Percentiles rank a stretch among this genome's conserved stretches.
These are phyloP conservation scores for Eristalis tenax DNA, from an alignment of 2,888 invertebrate genomes.

Conservation along the genomic window DNA sequence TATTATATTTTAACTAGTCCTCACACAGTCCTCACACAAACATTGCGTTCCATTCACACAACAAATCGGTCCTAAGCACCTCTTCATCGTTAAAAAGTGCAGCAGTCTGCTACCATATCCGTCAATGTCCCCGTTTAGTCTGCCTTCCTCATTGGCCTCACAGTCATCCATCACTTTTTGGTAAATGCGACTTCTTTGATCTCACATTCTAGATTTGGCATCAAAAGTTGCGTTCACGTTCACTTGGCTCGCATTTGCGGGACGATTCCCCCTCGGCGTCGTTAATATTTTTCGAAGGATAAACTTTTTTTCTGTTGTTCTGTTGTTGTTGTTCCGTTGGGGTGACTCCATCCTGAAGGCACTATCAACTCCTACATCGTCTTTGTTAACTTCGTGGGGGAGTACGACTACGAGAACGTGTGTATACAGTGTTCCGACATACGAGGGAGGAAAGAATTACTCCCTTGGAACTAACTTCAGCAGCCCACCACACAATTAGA, in stretches of 20 bases:
- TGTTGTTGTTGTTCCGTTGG: background rate
- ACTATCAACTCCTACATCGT: background rate
- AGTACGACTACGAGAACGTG: background rate
- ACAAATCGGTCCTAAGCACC: too few species aligned
- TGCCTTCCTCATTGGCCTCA: background rate
- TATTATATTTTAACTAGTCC: too few species aligned
- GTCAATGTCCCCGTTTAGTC: background rate
- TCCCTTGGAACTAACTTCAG: background rate
- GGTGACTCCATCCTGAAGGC: background rate
- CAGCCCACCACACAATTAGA: background rate
- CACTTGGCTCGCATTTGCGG: background rate
- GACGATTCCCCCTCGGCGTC: background rate
- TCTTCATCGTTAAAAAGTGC: too few species aligned
- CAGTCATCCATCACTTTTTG: background rate
- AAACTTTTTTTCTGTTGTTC: background rate
- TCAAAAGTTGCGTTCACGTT: background rate
- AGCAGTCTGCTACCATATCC: background rate
- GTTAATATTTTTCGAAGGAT: background rate
- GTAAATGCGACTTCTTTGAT: background rate
- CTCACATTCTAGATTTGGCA: background rate
- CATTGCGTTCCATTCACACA: too few species aligned
- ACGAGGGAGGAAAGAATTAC: background rate
- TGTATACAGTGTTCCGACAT: background rate
- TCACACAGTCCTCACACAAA: too few species aligned
- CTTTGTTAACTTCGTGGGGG: background rate